phyloP scores from a whole-genome alignment of 2,113 vertebrate species.

The Holacanthus passer region DNA sequence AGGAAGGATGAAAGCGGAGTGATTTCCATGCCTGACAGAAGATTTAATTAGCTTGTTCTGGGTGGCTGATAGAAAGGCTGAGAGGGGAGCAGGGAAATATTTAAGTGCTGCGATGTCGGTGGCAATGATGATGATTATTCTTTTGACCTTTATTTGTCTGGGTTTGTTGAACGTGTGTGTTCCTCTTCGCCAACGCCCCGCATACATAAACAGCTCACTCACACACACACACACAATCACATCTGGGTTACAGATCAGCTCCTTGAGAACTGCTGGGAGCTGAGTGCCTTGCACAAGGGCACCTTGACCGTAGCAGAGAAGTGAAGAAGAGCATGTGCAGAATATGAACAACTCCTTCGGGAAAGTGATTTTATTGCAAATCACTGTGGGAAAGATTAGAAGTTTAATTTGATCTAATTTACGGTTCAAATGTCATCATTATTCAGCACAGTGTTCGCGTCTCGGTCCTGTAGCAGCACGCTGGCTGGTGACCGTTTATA shows the following conservation, averaged over 20 bases:
- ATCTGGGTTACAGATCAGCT: constrained; percentile 42
- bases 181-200: constrained; percentile 5
- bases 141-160: constrained; percentile 65
- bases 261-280: constrained; percentile 17
- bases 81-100: constrained; percentile 24
- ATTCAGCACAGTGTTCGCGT: constrained; percentile 16
- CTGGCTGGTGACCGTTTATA: background rate
- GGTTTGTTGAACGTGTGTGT: constrained; percentile 21
- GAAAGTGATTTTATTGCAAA: constrained; percentile 32
- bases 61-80: constrained; percentile 47
- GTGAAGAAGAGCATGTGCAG: background rate
- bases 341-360: constrained; percentile 20
- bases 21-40: constrained; percentile 65
- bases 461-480: constrained; percentile 7
- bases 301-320: constrained; percentile 48
- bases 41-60: constrained; percentile 75
- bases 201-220: constrained; percentile 16
- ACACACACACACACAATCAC: constrained; percentile 10
- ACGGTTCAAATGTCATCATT: constrained; percentile 32
- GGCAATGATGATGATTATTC: constrained; percentile 51
- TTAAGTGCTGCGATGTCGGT: constrained; percentile 48
- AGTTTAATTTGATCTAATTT: constrained; percentile 44
- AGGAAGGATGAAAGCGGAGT: constrained; percentile 62
- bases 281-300: constrained; percentile 57
- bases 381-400: constrained; percentile 37